phyloP scores from a whole-genome alignment of 2,797 vertebrate species.

The Phoxinus dragarum region DNA sequence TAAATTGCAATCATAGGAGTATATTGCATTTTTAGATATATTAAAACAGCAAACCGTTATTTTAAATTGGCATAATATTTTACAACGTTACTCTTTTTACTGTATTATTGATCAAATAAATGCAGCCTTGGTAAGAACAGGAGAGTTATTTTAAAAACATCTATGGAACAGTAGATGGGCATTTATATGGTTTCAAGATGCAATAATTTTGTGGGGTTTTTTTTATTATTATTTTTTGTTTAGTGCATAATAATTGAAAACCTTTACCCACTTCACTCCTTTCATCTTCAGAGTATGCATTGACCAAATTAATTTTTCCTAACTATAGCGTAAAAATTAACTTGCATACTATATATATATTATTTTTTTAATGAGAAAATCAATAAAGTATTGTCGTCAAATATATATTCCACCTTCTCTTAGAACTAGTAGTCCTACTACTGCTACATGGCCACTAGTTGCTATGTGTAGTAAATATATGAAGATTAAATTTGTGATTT shows the following conservation, averaged over 20 bases:
- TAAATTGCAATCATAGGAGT: too few species aligned
- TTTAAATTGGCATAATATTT: too few species aligned
- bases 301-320: too few species aligned
- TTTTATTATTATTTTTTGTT: neutral
- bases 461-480: neutral
- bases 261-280: too few species aligned
- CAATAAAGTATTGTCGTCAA: neutral
- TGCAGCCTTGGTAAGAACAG: too few species aligned
- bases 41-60: too few species aligned
- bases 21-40: too few species aligned
- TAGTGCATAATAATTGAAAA: neutral
- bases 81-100: too few species aligned
- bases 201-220: neutral
- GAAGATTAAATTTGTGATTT: constrained; percentile 11
- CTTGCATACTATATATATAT: too few species aligned
- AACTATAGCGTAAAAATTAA: too few species aligned
- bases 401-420: neutral
- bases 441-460: neutral
- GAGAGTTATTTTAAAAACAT: neutral
- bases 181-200: neutral
- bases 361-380: neutral
- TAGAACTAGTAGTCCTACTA: neutral
- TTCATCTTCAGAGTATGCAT: too few species aligned
- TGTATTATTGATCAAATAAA: neutral
- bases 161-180: too few species aligned